phyloP scores from a whole-genome alignment of 2,888 invertebrate genomes.

The Falcaria lacertinaria region DNA sequence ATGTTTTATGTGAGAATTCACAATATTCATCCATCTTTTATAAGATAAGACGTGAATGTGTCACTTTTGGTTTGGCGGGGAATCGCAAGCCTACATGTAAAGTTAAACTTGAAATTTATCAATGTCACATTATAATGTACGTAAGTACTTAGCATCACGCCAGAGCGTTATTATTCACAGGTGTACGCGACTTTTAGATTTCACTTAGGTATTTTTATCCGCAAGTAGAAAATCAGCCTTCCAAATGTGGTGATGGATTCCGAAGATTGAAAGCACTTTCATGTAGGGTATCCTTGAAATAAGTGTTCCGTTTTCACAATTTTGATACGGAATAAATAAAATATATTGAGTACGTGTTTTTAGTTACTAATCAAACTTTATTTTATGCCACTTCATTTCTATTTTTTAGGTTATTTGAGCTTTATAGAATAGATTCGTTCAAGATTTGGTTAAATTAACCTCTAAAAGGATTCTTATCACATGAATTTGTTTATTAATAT shows the following conservation, averaged over 20 bases:
- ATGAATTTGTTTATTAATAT: too few species aligned
- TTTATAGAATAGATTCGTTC: too few species aligned
- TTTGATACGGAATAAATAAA: too few species aligned
- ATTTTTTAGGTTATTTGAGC: too few species aligned
- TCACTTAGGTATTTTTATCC: not conserved
- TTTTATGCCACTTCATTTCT: too few species aligned
- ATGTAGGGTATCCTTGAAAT: not conserved
- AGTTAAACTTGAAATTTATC: conserved; percentile 1
- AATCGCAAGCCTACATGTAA: not conserved
- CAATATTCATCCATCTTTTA: conserved; percentile 1
- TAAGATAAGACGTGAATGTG: conserved; percentile 2
- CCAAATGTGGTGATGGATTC: not conserved
- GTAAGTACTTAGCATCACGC: not conserved
- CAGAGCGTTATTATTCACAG: not conserved
- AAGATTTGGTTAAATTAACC: too few species aligned
- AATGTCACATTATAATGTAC: conserved; percentile 1
- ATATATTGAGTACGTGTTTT: too few species aligned
- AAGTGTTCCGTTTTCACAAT: too few species aligned
- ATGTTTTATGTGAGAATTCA: not conserved
- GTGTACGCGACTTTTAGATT: not conserved
- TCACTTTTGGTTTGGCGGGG: conserved; percentile 2
- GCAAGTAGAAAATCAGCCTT: not conserved
- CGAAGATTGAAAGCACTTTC: not conserved
- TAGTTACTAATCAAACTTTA: too few species aligned
- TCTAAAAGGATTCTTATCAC: too few species aligned